phyloP scores from a whole-genome alignment of 2,113 vertebrate species.

The Sminthopsis crassicaudata region DNA sequence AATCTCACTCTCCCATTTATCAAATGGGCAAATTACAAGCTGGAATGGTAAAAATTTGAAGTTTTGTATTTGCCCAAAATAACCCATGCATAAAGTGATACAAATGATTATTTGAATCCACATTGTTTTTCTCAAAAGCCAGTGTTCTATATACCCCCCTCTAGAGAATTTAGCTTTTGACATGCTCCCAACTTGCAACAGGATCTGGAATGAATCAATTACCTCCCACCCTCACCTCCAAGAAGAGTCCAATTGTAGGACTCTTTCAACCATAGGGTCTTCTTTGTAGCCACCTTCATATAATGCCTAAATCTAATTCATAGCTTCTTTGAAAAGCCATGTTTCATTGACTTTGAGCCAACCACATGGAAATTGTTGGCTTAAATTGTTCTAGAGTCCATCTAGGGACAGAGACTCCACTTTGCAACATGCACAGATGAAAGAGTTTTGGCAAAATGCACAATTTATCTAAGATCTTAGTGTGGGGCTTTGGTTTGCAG shows the following conservation, averaged over 20 bases:
- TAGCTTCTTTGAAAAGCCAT: neutral
- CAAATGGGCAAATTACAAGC: neutral
- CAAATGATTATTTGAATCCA: neutral
- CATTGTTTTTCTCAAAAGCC: neutral
- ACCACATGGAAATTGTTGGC: conserved; percentile 31
- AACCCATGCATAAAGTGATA: neutral
- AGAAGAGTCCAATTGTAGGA: neutral
- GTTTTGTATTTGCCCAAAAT: neutral
- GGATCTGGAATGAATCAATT: neutral
- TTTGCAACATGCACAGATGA: conserved; percentile 63
- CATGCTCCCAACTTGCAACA: neutral
- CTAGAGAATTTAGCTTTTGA: neutral
- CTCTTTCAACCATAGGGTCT: neutral
- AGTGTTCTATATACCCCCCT: neutral
- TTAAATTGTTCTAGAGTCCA: conserved; percentile 33
- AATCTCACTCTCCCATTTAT: neutral
- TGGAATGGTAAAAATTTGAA: neutral
- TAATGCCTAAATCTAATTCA: neutral
- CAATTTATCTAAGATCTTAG: conserved; percentile 72
- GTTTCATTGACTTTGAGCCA: conserved; percentile 36
- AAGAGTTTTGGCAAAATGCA: conserved; percentile 56
- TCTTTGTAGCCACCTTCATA: neutral
- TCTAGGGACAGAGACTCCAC: conserved; percentile 42
- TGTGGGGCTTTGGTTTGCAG: conserved; percentile 61
- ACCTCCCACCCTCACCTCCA: neutral